Base-by-base conservation (phyloP, 2,113 vertebrate genomes). In the Hippocampus zosterae region DNA sequence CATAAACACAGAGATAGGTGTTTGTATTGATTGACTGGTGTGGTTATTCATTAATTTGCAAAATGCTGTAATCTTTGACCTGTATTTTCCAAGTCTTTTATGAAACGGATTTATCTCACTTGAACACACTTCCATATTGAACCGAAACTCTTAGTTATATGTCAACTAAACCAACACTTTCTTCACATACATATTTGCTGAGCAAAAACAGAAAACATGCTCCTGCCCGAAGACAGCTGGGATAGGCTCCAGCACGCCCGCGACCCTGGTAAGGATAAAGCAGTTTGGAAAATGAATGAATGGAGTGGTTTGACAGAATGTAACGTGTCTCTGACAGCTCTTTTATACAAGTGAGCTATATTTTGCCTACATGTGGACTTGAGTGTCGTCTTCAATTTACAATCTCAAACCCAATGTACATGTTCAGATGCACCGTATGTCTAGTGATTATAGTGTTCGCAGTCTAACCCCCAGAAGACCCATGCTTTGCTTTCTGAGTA, bases 381-480 rank as follows among this genome's bases (percentile, higher is more conserved):
- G 25, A 15, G 25, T 8, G 21, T 42, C 8, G 12, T 25, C 56
- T 42, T 52, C n/a, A 57, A 75, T 70, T 60, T 7, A 67, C 5
- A 29, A 18, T 52, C 25, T 70, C 59, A 63, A 64, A 23, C 23
- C 46, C 67, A 55, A 50, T 15, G 46, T 67, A 13, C 25, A 64
- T 56, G 50, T 85, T 70, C 65, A 81, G 78, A 73, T 40, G 16
- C 21, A 44, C 9, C 42, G 10, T 13, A 65, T 82, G 61, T 82
- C 65, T 78, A 63, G 23, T 85, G 85, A 87, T 90, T 84, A 81
- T 70, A 77, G 70, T 1, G 3, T 60, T 29, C 66, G 66, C 73
- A 74, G 61, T 72, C 76, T 67, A 82, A 81, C 16, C 74, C 59
- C 33, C 41, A 12, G 73, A 48, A 80, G 81, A 74, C 69, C 69